A percentile compares a stretch with the other conserved stretches of the same genome.
Conservation (phyloP, 2,113 vertebrate species). For the Meleagris gallopavo region DNA sequence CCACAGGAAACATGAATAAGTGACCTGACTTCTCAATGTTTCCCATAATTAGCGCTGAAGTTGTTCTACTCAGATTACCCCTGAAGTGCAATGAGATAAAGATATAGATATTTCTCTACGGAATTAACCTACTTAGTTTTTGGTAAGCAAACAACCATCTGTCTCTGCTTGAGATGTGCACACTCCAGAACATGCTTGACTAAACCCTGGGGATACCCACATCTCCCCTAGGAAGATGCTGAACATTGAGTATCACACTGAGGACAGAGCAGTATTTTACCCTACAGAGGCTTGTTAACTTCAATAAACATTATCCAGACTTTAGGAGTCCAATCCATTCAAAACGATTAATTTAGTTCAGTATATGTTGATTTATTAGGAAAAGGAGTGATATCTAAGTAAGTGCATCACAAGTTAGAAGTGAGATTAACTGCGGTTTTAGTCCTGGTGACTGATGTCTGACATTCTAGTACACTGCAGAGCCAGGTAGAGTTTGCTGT, state of each 20-base stretch:
- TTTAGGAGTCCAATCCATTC: background rate
- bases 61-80: background rate
- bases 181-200: background rate
- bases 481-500: background rate
- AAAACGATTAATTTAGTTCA: background rate
- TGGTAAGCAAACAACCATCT: constrained; percentile 48
- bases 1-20: background rate
- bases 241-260: background rate
- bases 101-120: background rate
- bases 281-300: background rate
- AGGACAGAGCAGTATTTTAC: background rate
- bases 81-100: constrained; percentile 16
- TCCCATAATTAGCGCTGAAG: background rate
- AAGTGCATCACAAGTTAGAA: background rate
- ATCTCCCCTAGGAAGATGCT: background rate
- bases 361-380: background rate
- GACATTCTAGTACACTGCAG: background rate
- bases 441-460: background rate
- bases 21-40: background rate
- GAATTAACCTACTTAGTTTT: constrained; percentile 66
- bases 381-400: background rate
- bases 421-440: background rate
- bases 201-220: background rate
- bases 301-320: background rate
- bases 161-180: background rate